Evolutionary conservation across 2,888 invertebrate species (phyloP).

Genomic region (Raillietiella orientalis): DNA sequence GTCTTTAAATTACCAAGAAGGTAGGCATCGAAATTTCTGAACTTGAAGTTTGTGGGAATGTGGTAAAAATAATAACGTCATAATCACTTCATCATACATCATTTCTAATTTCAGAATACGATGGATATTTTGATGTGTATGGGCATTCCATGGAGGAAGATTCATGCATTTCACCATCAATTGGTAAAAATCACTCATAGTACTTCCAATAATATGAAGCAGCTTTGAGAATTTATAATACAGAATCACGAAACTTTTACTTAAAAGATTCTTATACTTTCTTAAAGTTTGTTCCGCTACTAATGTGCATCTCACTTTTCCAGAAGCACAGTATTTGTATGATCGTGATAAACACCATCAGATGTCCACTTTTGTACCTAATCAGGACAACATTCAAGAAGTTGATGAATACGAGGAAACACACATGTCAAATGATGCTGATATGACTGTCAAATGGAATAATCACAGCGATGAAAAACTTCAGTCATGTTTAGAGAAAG

Average conservation of each 20-base stretch:
- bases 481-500: conserved; percentile 47
- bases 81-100: too few species aligned
- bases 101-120: too few species aligned
- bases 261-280: background rate
- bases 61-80: too few species aligned
- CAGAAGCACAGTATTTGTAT: too few species aligned
- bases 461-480: conserved; percentile 26
- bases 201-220: conserved; percentile 2
- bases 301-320: too few species aligned
- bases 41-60: too few species aligned
- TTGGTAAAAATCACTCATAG: too few species aligned
- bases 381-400: conserved; percentile 26
- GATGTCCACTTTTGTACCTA: conserved; percentile 32
- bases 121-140: conserved; percentile 61
- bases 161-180: conserved; percentile 59
- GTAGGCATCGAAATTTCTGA: conserved; percentile 13
- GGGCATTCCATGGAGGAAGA: conserved; percentile 84
- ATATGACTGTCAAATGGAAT: conserved; percentile 11
- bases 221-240: conserved; percentile 1
- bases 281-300: too few species aligned
- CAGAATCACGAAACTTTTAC: conserved; percentile 1
- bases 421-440: conserved; percentile 8
- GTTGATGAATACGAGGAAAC: conserved; percentile 24
- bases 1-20: conserved; percentile 48
- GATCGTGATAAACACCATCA: conserved; percentile 25